phyloP scores from a whole-genome alignment of 2,888 invertebrate species.

The Scaptomyza tumidula region DNA sequence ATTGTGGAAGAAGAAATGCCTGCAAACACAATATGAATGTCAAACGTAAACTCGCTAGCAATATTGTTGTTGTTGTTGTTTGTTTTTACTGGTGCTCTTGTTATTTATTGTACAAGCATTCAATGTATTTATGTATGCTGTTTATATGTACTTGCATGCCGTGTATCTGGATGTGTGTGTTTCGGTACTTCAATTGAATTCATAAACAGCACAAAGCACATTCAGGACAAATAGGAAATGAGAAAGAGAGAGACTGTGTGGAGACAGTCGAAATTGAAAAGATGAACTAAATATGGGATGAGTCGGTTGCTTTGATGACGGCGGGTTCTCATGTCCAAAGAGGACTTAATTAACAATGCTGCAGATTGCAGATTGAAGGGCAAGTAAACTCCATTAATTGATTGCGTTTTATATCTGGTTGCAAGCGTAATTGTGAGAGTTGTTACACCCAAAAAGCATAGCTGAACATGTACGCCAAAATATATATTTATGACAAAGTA shows the following conservation, averaged over 20 bases:
- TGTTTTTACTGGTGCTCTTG: slow-evolving; percentile 6
- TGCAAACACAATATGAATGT: slow-evolving; percentile 50
- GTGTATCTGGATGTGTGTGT: not conserved
- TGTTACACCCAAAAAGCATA: no score
- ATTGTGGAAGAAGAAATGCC: slow-evolving; percentile 27
- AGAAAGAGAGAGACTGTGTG: slow-evolving; percentile 12
- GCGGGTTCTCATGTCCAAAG: slow-evolving; percentile 16
- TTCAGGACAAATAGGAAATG: slow-evolving; percentile 15
- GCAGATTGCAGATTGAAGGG: slow-evolving; percentile 25
- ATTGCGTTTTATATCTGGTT: not conserved
- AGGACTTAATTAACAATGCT: slow-evolving; percentile 53
- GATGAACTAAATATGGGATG: slow-evolving; percentile 26
- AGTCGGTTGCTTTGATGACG: not conserved
- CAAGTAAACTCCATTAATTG: slow-evolving; percentile 21
- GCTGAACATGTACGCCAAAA: not conserved
- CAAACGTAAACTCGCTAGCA: slow-evolving; percentile 48
- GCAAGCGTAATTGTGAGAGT: not conserved
- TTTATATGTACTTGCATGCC: slow-evolving; percentile 12
- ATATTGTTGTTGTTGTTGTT: slow-evolving; percentile 22
- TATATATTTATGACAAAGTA: no score
- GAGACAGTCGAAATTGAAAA: slow-evolving; percentile 21
- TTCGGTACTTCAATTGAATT: slow-evolving; percentile 58
- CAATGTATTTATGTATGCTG: slow-evolving; percentile 24
- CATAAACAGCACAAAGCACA: slow-evolving; percentile 44
- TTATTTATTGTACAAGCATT: slow-evolving; percentile 31